Evolutionary conservation across 2,113 vertebrate species (phyloP).

Genomic region (Platanista minor): DNA sequence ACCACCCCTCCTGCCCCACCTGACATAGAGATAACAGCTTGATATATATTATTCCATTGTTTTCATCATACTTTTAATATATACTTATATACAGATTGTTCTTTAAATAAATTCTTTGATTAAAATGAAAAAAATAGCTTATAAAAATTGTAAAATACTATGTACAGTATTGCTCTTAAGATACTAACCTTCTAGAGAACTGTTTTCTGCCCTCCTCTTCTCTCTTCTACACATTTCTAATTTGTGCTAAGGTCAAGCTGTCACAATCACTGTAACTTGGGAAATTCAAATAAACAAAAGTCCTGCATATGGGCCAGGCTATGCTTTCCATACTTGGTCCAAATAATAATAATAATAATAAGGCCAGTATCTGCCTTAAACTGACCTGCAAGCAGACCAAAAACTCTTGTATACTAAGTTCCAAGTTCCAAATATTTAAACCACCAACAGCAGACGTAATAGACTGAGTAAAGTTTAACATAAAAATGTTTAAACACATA

Average conservation of each 20-base stretch:
- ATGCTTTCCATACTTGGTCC: not conserved
- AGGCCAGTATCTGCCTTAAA: not conserved
- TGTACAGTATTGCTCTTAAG: not conserved
- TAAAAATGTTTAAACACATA: slow-evolving; percentile 15
- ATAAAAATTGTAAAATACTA: not conserved
- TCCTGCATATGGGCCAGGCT: not conserved
- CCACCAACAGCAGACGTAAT: not conserved
- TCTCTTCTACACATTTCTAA: not conserved
- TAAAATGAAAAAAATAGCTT: not conserved
- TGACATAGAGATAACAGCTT: not conserved
- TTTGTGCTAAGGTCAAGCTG: not conserved
- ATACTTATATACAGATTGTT: not conserved
- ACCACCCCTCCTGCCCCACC: not conserved
- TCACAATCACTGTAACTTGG: not conserved
- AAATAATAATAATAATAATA: not conserved
- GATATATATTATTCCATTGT: not conserved
- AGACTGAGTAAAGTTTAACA: not conserved
- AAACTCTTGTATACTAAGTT: not conserved
- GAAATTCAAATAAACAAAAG: not conserved
- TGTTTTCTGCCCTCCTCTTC: not conserved
- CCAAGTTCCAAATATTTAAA: slow-evolving; percentile 38
- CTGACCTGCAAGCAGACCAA: not conserved
- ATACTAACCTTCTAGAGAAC: not conserved
- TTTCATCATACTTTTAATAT: not conserved
- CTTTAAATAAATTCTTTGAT: not conserved